Percentiles rank a stretch among this genome's conserved stretches.
phyloP scores from a whole-genome alignment of 2,113 vertebrate species.

The Calyptommatus sinebrachiatus region DNA sequence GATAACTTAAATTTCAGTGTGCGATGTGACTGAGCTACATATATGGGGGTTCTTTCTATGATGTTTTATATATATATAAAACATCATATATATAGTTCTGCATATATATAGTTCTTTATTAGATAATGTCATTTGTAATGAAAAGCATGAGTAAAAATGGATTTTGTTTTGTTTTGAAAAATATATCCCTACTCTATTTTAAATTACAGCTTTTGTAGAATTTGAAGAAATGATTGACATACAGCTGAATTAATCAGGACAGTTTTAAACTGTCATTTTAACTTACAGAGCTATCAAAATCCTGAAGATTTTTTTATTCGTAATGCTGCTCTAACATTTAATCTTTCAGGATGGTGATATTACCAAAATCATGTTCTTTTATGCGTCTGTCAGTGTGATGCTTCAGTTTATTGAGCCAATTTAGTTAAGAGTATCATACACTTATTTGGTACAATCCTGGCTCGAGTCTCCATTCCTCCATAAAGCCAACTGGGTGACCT shows the following conservation, averaged over 20 bases:
- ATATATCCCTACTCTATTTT: background rate
- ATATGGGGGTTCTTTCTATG: background rate
- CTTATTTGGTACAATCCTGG: no score
- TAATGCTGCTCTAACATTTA: background rate
- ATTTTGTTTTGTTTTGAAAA: background rate
- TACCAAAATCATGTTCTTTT: background rate
- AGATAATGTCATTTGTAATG: background rate
- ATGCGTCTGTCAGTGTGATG: background rate
- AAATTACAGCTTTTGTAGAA: background rate
- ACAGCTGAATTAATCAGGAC: background rate
- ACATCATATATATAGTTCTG: no score
- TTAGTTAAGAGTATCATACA: no score
- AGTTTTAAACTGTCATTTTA: background rate
- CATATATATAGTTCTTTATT: background rate
- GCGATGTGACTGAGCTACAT: background rate
- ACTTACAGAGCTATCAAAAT: background rate
- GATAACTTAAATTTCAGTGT: background rate
- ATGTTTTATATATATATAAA: no score
- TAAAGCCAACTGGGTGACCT: no score
- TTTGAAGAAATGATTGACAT: background rate
- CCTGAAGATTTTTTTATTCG: background rate
- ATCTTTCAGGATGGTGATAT: background rate
- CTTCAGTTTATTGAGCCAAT: background rate
- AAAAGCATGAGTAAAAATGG: no score
- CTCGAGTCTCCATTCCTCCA: no score